Percentiles rank a stretch among this genome's conserved stretches.
Conservation (phyloP, 2,113 vertebrate species). For the Callocephalon fimbriatum region DNA sequence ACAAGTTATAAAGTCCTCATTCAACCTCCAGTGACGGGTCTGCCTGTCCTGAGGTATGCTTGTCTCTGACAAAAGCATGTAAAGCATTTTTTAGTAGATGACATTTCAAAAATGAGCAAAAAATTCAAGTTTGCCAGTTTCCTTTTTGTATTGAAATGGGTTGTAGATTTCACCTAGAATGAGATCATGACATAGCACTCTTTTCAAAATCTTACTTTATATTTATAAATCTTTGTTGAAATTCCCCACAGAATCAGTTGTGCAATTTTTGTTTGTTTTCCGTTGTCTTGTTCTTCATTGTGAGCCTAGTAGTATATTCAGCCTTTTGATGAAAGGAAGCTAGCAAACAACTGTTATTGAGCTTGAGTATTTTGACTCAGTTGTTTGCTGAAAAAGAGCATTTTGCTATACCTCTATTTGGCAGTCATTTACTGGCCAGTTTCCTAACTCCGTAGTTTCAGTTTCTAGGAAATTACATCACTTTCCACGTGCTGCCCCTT, state of each 20-base stretch:
- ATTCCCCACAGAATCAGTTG: not conserved
- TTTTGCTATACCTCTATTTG: not conserved
- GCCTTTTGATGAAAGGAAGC: not conserved
- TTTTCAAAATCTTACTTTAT: not conserved
- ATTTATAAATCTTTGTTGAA: not conserved
- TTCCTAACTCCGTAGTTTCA: constrained; percentile 7
- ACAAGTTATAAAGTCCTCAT: not conserved
- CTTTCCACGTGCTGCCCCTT: not conserved
- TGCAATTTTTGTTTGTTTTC: not conserved
- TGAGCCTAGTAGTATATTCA: not conserved
- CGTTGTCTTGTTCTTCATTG: not conserved
- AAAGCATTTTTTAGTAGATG: not conserved
- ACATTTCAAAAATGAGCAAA: not conserved
- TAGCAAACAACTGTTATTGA: not conserved
- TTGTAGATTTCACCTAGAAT: not conserved
- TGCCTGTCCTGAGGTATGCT: not conserved
- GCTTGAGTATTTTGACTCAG: not conserved
- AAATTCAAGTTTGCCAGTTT: not conserved
- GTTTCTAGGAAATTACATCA: not conserved
- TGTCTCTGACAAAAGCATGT: not conserved
- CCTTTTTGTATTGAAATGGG: not conserved
- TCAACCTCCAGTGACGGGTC: not conserved
- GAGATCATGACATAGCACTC: not conserved
- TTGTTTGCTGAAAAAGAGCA: not conserved
- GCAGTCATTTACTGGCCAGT: not conserved